phyloP scores from a whole-genome alignment of 2,888 invertebrate species.

The Steromphala cineraria region DNA sequence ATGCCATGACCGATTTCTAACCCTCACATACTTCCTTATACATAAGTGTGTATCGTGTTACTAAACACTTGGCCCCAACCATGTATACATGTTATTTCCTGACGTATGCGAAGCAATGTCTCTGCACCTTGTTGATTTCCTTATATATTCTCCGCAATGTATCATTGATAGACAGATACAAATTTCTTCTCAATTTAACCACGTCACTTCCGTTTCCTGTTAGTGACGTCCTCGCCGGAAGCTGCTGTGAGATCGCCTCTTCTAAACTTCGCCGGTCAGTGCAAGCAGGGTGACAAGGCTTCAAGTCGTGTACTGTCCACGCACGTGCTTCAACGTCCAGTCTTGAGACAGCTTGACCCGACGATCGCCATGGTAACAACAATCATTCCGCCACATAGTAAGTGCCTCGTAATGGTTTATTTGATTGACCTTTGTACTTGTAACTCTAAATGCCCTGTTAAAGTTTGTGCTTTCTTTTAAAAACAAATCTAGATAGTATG shows the following conservation, averaged over 20 bases:
- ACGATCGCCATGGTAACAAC: neutral
- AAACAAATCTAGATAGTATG: too few species aligned
- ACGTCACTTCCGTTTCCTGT: conserved; percentile 13
- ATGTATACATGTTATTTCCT: neutral
- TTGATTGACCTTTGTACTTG: too few species aligned
- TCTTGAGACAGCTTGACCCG: neutral
- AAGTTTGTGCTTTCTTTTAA: too few species aligned
- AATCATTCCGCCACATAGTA: neutral
- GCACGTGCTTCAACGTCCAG: neutral
- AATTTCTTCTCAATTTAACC: neutral
- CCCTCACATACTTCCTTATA: too few species aligned
- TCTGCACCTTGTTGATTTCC: too few species aligned
- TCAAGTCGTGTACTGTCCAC: neutral
- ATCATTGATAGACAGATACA: neutral
- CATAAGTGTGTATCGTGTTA: neutral
- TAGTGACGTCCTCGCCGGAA: conserved; percentile 19
- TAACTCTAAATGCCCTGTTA: too few species aligned
- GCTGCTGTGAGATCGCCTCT: conserved; percentile 1
- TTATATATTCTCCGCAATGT: too few species aligned
- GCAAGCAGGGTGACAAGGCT: neutral
- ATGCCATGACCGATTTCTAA: neutral
- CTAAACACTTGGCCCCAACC: neutral
- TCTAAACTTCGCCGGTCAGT: neutral
- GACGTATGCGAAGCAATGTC: too few species aligned
- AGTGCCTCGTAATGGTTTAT: too few species aligned